phyloP scores from a whole-genome alignment of 2,888 invertebrate genomes.

The Nymphalis c-album region DNA sequence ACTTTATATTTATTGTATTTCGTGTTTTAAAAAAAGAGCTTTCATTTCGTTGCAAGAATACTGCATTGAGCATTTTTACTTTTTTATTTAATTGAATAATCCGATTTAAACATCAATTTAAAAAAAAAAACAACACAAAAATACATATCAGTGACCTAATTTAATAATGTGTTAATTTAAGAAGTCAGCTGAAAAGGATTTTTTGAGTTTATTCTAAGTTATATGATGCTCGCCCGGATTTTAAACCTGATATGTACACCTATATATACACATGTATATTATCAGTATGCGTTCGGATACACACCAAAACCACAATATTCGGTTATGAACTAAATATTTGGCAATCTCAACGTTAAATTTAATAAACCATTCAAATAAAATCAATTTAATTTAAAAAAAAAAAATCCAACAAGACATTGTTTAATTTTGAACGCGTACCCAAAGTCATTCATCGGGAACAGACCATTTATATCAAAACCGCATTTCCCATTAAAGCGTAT shows the following conservation, averaged over 20 bases:
- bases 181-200: no score
- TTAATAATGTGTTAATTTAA: no score
- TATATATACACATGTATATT: no score
- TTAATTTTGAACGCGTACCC: slow-evolving; percentile 3
- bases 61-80: not conserved
- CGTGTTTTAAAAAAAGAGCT: not conserved
- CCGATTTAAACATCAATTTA: not conserved
- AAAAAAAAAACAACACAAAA: no score
- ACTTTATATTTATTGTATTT: not conserved
- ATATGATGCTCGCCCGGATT: no score
- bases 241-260: no score
- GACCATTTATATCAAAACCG: slow-evolving; percentile 3
- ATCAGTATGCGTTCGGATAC: no score
- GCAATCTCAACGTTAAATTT: not conserved
- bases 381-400: not conserved
- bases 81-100: not conserved
- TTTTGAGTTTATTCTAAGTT: no score
- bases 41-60: slow-evolving; percentile 1
- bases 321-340: no score
- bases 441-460: not conserved
- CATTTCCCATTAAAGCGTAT: slow-evolving; percentile 8
- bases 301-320: no score
- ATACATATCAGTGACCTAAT: no score
- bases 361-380: not conserved
- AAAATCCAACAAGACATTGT: not conserved